Evolutionary conservation across 1,140 invertebrate genomes (phyloP).

Genomic region (Coboldia fuscipes): DNA sequence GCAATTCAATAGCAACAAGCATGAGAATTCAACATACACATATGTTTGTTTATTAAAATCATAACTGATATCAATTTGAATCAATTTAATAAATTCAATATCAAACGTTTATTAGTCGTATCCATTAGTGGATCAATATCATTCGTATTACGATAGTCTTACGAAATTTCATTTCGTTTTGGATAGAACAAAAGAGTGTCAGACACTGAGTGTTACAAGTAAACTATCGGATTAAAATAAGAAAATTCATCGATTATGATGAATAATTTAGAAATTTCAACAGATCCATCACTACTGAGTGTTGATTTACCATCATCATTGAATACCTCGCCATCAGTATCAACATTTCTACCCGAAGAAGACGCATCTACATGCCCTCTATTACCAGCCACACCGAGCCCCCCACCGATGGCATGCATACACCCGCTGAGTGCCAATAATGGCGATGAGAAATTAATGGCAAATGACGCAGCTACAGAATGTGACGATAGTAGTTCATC

Average conservation of each 20-base stretch:
- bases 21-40: no score
- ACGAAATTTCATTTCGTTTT: no score
- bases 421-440: slow-evolving; percentile 23
- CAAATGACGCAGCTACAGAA: slow-evolving; percentile 8
- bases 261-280: slow-evolving; percentile 11
- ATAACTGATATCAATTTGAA: no score
- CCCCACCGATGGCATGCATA: slow-evolving; percentile 22
- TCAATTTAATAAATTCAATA: no score
- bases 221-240: no score
- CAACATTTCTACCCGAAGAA: slow-evolving; percentile 25
- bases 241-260: slow-evolving; percentile 1
- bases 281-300: slow-evolving; percentile 12
- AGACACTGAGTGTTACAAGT: no score
- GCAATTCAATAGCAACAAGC: no score
- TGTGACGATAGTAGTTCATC: slow-evolving; percentile 13
- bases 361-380: slow-evolving; percentile 29
- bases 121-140: no score
- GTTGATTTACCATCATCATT: slow-evolving; percentile 12
- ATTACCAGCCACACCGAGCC: slow-evolving; percentile 22
- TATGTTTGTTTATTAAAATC: no score
- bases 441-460: slow-evolving; percentile 16
- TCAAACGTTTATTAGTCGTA: no score
- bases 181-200: no score
- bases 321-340: slow-evolving; percentile 13
- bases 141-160: no score